Conservation (phyloP, 2,888 invertebrate genomes). For the Volucella bombylans region DNA sequence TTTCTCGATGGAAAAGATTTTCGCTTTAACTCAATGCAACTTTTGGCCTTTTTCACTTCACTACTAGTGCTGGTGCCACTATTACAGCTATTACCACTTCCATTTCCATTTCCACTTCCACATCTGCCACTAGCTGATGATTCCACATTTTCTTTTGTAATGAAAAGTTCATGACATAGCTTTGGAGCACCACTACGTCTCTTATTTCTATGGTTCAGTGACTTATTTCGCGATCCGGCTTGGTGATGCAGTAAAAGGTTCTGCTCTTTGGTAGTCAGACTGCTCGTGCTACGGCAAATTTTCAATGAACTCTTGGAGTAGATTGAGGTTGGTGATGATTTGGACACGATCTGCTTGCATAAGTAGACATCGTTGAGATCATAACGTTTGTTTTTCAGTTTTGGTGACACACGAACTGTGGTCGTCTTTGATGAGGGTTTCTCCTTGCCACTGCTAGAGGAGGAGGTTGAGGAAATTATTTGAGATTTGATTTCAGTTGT, state of each 20-base stretch:
- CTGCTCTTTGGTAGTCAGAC: slow-evolving; percentile 59
- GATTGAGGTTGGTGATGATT: slow-evolving; percentile 58
- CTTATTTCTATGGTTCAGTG: slow-evolving; percentile 59
- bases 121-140: slow-evolving; percentile 14
- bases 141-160: slow-evolving; percentile 49
- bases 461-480: slow-evolving; percentile 43
- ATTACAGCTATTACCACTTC: not conserved
- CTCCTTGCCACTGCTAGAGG: slow-evolving; percentile 35
- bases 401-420: slow-evolving; percentile 57
- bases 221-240: slow-evolving; percentile 43
- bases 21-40: slow-evolving; percentile 64
- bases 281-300: slow-evolving; percentile 61
- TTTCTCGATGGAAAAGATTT: slow-evolving; percentile 71
- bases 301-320: slow-evolving; percentile 55
- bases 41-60: slow-evolving; percentile 69
- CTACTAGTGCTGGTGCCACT: not conserved
- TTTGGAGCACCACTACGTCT: slow-evolving; percentile 48
- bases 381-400: slow-evolving; percentile 57
- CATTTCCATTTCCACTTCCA: slow-evolving; percentile 13
- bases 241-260: slow-evolving; percentile 45
- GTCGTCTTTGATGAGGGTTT: slow-evolving; percentile 47
- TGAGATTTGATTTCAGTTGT: slow-evolving; percentile 49
- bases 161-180: slow-evolving; percentile 71
- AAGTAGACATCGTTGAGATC: slow-evolving; percentile 67
- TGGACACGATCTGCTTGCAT: slow-evolving; percentile 70